Conservation (phyloP, 1,140 invertebrate genomes). For the Pseudachorutes palmiensis region DNA sequence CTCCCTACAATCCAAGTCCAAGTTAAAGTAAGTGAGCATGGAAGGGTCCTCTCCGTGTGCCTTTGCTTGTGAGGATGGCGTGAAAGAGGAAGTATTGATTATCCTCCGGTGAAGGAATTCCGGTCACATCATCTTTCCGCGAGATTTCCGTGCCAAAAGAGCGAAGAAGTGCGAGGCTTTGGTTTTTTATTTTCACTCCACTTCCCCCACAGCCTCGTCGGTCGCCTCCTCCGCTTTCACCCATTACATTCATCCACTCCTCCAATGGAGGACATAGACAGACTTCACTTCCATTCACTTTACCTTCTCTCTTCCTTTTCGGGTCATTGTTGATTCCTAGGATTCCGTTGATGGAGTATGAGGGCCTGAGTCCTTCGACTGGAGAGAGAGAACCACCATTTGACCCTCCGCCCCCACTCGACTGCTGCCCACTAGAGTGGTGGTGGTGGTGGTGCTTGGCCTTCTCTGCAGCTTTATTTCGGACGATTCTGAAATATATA, state of each 20-base stretch:
- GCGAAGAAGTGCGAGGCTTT: conserved; percentile 35
- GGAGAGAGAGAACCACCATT: conserved; percentile 37
- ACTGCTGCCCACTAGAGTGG: conserved; percentile 41
- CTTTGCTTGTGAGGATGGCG: no score
- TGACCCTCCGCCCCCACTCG: conserved; percentile 34
- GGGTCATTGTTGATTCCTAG: conserved; percentile 58
- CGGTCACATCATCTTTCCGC: conserved; percentile 39
- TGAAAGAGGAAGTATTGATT: conserved; percentile 29
- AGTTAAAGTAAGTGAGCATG: no score
- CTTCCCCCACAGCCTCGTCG: background rate
- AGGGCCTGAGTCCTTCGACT: conserved; percentile 43
- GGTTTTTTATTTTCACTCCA: conserved; percentile 18
- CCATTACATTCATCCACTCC: no score
- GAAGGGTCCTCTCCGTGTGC: no score
- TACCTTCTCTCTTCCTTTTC: conserved; percentile 35
- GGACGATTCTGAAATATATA: conserved; percentile 65
- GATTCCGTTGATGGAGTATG: conserved; percentile 93
- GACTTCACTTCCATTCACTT: no score
- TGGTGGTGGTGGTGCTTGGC: conserved; percentile 83
- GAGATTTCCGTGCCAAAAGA: conserved; percentile 39
- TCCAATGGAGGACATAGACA: no score
- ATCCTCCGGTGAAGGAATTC: conserved; percentile 34
- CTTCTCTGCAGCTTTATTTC: conserved; percentile 92
- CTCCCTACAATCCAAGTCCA: conserved; percentile 1
- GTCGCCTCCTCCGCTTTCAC: no score